Percentiles rank a stretch among this genome's conserved stretches.
These are phyloP conservation scores for Lysandra coridon DNA, from an alignment of 2,888 invertebrate species.

Conservation along the genomic window DNA sequence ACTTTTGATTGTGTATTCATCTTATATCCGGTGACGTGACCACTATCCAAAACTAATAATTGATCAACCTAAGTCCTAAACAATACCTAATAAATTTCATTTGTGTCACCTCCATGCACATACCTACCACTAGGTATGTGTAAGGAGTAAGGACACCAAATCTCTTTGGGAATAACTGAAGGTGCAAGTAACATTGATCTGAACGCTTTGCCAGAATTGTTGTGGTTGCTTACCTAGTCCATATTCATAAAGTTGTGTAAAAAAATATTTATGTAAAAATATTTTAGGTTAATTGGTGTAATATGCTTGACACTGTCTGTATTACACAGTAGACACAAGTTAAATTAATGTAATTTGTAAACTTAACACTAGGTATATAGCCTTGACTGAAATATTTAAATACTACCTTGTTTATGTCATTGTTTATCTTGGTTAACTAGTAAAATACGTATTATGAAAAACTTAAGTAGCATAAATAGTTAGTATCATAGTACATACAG, in stretches of 20 bases:
- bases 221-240: neutral
- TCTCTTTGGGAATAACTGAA: neutral
- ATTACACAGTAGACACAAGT: neutral
- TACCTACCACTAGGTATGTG: neutral
- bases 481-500: neutral
- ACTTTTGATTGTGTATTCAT: neutral
- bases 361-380: neutral
- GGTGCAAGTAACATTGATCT: neutral
- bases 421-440: neutral
- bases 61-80: slow-evolving; percentile 16
- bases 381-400: neutral
- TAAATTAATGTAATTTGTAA: neutral
- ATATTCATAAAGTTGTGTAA: neutral
- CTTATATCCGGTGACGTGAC: slow-evolving; percentile 20
- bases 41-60: neutral
- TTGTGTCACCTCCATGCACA: neutral
- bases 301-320: neutral
- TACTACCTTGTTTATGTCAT: neutral
- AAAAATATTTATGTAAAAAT: neutral
- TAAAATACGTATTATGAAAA: neutral
- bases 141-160: neutral
- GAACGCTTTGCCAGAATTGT: neutral
- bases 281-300: no score
- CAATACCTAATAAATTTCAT: neutral
- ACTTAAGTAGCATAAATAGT: neutral